A percentile compares a stretch with the other conserved stretches of the same genome.
phyloP scores from a whole-genome alignment of 2,888 invertebrate species.

The Sarcophaga subvicina region DNA sequence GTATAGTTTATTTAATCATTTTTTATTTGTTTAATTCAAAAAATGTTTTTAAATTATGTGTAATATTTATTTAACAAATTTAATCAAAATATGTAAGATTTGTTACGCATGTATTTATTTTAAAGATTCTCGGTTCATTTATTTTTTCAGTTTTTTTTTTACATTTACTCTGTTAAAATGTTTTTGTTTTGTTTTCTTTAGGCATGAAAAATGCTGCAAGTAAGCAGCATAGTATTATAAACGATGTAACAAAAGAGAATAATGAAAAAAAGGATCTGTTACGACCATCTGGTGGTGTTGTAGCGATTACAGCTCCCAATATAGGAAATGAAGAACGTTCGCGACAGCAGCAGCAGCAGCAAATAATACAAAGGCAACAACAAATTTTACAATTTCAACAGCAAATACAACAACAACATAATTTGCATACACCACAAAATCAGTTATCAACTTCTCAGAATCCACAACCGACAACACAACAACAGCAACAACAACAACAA shows the following conservation, averaged over 20 bases:
- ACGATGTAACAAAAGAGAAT: conserved; percentile 37
- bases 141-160: neutral
- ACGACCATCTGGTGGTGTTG: neutral
- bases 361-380: conserved; percentile 63
- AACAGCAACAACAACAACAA: conserved; percentile 71
- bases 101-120: neutral
- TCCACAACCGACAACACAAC: conserved; percentile 16
- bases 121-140: neutral
- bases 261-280: conserved; percentile 34
- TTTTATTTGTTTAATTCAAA: too few species aligned
- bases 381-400: conserved; percentile 59
- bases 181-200: conserved; percentile 32
- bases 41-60: neutral
- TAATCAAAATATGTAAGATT: conserved; percentile 14
- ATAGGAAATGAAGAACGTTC: conserved; percentile 65
- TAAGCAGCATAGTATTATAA: conserved; percentile 65
- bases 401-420: conserved; percentile 58
- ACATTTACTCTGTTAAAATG: neutral
- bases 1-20: too few species aligned
- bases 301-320: conserved; percentile 54
- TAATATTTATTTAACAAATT: conserved; percentile 18
- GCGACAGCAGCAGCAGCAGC: conserved; percentile 64
- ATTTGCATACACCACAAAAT: conserved; percentile 47
- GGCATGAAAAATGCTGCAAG: conserved; percentile 74
- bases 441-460: conserved; percentile 17